Evolutionary conservation across 2,797 vertebrate genomes (phyloP), one percentile per base, ranked within the genome.

Genomic region (Karalla daura): DNA sequence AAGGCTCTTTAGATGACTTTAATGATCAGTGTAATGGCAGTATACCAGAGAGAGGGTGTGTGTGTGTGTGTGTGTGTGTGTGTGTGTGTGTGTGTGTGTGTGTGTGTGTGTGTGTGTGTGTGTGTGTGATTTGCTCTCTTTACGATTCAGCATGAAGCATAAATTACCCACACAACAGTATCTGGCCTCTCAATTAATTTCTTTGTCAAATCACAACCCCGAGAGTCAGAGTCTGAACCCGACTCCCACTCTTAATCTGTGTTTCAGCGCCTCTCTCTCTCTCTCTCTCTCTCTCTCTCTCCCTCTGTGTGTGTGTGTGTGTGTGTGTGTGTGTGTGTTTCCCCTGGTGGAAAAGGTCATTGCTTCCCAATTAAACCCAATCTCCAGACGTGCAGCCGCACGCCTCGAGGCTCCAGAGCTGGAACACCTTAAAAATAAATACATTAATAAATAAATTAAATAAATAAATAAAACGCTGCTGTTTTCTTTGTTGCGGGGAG

Each of bases 321-420:
- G 40, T 69, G 75, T 65, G 53, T 32, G 10, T 70, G 33, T 56
- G 66, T 73, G 63, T 73, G 72, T 74, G 76, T 83, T 75, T 77
- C 63, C 76, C 73, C 59, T 59, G 44, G 70, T 51, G 70, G 70
- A 77, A 86, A 88, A 86, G 82, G 84, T 86, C 86, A 86, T 45
- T 0, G 74, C 76, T 76, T 85, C 76, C 75, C 81, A 88, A 85
- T 86, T 88, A 84, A 82, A 74, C 58, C 63, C 72, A 78, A 72
- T 85, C 75, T 86, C 71, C 65, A 72, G 76, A 70, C 64, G 32
- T 28, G 24, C 55, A 58, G 53, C 76, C 12, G 5, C 58, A 49
- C 1, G 45, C 76, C 69, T 45, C 43, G 5, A 80, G 76, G 61
- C 70, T n/a, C n/a, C n/a, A n/a, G n/a, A n/a, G n/a, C n/a, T n/a